phyloP scores from a whole-genome alignment of 2,888 invertebrate species.

The Euphydryas editha region DNA sequence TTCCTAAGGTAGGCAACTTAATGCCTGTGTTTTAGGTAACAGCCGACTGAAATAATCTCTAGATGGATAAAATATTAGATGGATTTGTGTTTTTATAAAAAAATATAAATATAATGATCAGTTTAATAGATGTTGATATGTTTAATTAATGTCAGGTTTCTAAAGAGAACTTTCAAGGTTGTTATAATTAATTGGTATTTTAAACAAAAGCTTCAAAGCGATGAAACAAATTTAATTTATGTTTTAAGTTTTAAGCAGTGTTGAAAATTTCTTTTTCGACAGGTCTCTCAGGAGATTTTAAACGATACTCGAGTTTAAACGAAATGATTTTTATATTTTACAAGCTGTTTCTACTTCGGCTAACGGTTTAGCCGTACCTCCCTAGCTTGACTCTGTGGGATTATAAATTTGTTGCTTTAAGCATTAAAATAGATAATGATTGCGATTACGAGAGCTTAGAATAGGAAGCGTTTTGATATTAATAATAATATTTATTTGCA shows the following conservation, averaged over 20 bases:
- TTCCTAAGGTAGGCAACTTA: no score
- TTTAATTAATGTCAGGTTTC: slow-evolving; percentile 12
- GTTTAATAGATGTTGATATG: background rate
- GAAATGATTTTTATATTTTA: slow-evolving; percentile 9
- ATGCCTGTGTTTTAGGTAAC: no score
- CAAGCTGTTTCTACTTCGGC: background rate
- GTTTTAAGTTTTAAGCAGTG: slow-evolving; percentile 31
- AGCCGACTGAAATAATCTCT: background rate
- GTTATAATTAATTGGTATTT: slow-evolving; percentile 37
- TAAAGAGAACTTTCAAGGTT: slow-evolving; percentile 16
- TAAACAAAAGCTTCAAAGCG: slow-evolving; percentile 28
- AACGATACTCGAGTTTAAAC: slow-evolving; percentile 3
- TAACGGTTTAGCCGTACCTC: background rate
- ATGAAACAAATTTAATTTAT: slow-evolving; percentile 35
- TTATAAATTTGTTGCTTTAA: background rate
- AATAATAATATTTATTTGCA: no score
- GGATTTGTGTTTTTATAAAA: no score
- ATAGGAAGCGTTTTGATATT: no score
- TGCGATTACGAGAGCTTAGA: no score
- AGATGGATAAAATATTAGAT: background rate
- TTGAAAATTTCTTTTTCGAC: slow-evolving; percentile 22
- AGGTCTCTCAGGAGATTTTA: slow-evolving; percentile 7
- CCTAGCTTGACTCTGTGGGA: background rate
- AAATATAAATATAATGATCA: background rate
- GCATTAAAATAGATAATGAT: no score